These are phyloP conservation scores for Pteropus rufus DNA, from an alignment of 2,797 vertebrate genomes.

Conservation along the genomic window DNA sequence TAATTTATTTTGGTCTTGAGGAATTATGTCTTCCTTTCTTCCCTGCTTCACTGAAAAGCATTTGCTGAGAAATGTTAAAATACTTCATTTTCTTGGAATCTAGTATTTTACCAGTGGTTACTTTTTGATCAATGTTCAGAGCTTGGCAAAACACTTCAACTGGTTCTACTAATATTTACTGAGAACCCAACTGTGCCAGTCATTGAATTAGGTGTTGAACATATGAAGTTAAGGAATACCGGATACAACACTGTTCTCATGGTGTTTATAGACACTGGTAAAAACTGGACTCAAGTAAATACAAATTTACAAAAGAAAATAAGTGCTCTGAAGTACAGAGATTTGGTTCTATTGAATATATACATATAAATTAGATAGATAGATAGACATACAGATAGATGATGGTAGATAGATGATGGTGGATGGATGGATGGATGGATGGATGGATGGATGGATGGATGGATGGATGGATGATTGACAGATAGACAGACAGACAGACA, in stretches of 20 bases:
- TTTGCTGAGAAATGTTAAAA: conserved; percentile 20
- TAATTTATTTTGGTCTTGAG: background rate
- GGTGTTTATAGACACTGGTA: background rate
- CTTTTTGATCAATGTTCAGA: background rate
- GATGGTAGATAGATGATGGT: no score
- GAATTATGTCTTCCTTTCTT: conserved; percentile 4
- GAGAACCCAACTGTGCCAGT: background rate
- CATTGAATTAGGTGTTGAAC: background rate
- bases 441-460: background rate
- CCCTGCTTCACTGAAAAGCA: background rate
- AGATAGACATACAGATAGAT: no score
- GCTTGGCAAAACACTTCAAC: background rate
- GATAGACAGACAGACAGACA: background rate
- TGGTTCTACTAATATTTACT: background rate
- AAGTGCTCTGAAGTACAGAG: background rate
- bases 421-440: no score
- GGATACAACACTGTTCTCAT: background rate
- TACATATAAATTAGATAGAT: background rate
- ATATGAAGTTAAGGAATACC: background rate
- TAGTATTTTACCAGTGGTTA: background rate
- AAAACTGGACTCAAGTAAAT: background rate
- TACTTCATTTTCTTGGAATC: conserved; percentile 2
- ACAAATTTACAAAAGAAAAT: background rate
- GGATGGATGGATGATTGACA: background rate
- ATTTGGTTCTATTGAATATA: background rate